Evolutionary conservation across 2,113 vertebrate genomes (phyloP).

Genomic region (Heloderma charlesbogerti): DNA sequence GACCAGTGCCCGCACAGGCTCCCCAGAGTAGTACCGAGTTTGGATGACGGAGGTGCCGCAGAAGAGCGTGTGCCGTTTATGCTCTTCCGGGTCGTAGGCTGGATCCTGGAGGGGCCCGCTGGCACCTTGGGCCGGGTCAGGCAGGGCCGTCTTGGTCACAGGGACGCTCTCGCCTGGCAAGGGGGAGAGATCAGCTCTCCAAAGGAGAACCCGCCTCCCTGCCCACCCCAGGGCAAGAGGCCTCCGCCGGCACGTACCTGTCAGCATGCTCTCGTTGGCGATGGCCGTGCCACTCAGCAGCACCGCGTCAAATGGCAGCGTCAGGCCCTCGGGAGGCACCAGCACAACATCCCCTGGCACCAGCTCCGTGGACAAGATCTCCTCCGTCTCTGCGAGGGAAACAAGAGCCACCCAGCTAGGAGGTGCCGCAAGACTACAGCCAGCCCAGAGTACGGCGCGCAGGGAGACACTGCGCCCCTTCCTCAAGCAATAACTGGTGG

Average conservation of each 20-base stretch:
- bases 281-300: constrained; percentile 55
- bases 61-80: constrained; percentile 62
- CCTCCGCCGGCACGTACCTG: constrained; percentile 12
- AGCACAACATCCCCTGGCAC: constrained; percentile 57
- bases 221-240: fast-evolving
- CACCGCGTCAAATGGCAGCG: constrained; percentile 56
- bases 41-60: constrained; percentile 59
- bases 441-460: too few relatives aligned
- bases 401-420: neutral
- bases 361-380: constrained; percentile 54
- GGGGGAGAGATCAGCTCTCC: neutral
- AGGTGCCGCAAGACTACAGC: neutral
- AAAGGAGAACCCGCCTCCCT: fast-evolving
- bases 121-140: neutral
- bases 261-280: constrained; percentile 63
- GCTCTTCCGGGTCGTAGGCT: constrained; percentile 37
- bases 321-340: constrained; percentile 49
- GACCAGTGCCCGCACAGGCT: constrained; percentile 46
- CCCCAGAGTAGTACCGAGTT: constrained; percentile 52
- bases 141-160: constrained; percentile 54
- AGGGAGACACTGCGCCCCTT: neutral
- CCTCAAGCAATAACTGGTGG: too few relatives aligned
- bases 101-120: constrained; percentile 6
- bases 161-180: constrained; percentile 52
- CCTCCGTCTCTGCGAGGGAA: constrained; percentile 39